Evolutionary conservation across 2,797 vertebrate species (phyloP).

Genomic region (Monodelphis domestica): DNA sequence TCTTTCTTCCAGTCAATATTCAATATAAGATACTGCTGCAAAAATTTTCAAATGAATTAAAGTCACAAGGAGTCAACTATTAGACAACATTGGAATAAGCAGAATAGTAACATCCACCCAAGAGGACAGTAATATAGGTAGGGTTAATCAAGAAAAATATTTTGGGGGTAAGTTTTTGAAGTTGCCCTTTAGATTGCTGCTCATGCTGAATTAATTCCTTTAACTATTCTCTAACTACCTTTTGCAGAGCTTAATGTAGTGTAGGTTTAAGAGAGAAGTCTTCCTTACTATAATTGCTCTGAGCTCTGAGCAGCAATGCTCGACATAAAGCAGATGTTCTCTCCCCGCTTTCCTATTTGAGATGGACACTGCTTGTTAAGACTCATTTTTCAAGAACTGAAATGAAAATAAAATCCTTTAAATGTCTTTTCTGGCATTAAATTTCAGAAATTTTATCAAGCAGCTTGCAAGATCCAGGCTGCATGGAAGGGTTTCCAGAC

Average conservation of each 20-base stretch:
- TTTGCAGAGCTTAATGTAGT: slow-evolving; percentile 6
- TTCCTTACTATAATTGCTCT: slow-evolving; percentile 25
- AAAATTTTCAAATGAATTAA: slow-evolving; percentile 17
- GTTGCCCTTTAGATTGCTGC: not conserved
- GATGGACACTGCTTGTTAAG: slow-evolving; percentile 21
- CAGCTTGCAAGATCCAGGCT: slow-evolving; percentile 93
- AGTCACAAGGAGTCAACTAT: slow-evolving; percentile 6
- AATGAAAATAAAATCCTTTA: slow-evolving; percentile 43
- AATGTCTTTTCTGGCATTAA: slow-evolving; percentile 68
- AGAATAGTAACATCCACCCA: slow-evolving; percentile 46
- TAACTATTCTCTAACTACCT: slow-evolving; percentile 3
- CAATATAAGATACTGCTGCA: not conserved
- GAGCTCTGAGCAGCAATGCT: not conserved
- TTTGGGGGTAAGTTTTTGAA: slow-evolving; percentile 36
- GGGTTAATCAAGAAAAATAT: slow-evolving; percentile 31
- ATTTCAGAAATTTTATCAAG: slow-evolving; percentile 87
- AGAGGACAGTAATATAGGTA: slow-evolving; percentile 6
- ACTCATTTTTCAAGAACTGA: slow-evolving; percentile 40
- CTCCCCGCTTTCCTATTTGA: slow-evolving; percentile 25
- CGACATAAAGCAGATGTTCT: slow-evolving; percentile 36
- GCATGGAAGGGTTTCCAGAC: slow-evolving; percentile 92
- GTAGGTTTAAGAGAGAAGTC: not conserved
- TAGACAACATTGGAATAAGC: not conserved
- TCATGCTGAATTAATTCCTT: slow-evolving; percentile 21
- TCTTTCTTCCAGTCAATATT: not conserved